Percentiles rank a stretch among this genome's conserved stretches.
Conservation (phyloP, 2,797 vertebrate genomes). For the Rousettus madagascariensis region DNA sequence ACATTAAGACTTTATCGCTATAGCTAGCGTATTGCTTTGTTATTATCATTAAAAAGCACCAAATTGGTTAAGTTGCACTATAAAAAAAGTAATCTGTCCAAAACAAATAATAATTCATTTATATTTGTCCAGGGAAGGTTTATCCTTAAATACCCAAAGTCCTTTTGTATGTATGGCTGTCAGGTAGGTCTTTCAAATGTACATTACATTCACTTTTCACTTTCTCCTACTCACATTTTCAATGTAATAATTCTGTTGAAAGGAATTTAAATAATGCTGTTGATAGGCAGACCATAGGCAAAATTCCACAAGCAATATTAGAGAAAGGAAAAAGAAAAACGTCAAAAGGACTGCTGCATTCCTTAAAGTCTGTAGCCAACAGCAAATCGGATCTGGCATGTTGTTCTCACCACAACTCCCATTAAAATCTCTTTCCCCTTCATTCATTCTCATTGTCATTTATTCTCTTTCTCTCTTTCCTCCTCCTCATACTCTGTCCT, state of each 20-base stretch:
- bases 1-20: not conserved
- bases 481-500: not conserved
- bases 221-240: not conserved
- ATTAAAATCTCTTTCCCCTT: not conserved
- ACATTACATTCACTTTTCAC: not conserved
- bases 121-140: not conserved
- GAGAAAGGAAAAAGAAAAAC: not conserved
- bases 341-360: not conserved
- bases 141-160: constrained; percentile 11
- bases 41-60: not conserved
- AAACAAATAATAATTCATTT: not conserved
- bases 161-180: not conserved
- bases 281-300: not conserved
- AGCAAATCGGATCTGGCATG: not conserved
- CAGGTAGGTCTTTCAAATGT: not conserved
- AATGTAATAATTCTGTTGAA: not conserved
- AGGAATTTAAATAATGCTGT: too few species aligned
- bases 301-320: not conserved
- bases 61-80: constrained; percentile 25
- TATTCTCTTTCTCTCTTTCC: not conserved
- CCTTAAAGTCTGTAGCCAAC: not conserved
- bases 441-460: not conserved
- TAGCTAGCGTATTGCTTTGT: not conserved
- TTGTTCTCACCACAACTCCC: not conserved
- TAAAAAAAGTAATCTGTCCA: not conserved